A percentile compares a stretch with the other conserved stretches of the same genome.
Evolutionary conservation across 2,888 invertebrate genomes (phyloP).

Genomic region (Serripes groenlandicus): DNA sequence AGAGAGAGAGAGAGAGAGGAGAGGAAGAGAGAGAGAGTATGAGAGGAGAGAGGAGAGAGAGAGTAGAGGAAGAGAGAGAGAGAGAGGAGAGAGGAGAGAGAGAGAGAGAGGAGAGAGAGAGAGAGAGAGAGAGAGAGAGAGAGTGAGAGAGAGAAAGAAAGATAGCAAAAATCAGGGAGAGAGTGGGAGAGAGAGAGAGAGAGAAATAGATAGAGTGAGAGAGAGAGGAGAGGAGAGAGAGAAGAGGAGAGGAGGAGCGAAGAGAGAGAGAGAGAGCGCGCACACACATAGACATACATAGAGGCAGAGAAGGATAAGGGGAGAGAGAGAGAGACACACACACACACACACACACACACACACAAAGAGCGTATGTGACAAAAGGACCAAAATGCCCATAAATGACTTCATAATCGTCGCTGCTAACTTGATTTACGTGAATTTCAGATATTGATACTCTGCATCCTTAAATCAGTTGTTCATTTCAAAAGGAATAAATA

Average conservation of each 20-base stretch:
- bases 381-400: too few species aligned
- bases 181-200: background rate
- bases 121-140: slow-evolving; percentile 2
- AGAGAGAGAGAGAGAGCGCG: background rate
- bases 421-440: too few species aligned
- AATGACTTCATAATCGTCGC: too few species aligned
- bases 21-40: background rate
- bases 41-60: background rate
- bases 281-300: background rate
- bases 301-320: background rate
- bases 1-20: background rate
- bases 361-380: too few species aligned
- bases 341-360: too few species aligned
- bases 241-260: background rate
- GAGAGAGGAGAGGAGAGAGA: background rate
- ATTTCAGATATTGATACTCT: too few species aligned
- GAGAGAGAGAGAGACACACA: slow-evolving; percentile 1
- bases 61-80: background rate
- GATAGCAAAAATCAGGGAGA: background rate
- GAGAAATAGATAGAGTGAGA: background rate
- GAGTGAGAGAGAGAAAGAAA: background rate
- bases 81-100: background rate
- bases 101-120: background rate
- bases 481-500: too few species aligned
- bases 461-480: too few species aligned